Conservation (phyloP, 2,113 vertebrate species). For the Archilochus colubris region DNA sequence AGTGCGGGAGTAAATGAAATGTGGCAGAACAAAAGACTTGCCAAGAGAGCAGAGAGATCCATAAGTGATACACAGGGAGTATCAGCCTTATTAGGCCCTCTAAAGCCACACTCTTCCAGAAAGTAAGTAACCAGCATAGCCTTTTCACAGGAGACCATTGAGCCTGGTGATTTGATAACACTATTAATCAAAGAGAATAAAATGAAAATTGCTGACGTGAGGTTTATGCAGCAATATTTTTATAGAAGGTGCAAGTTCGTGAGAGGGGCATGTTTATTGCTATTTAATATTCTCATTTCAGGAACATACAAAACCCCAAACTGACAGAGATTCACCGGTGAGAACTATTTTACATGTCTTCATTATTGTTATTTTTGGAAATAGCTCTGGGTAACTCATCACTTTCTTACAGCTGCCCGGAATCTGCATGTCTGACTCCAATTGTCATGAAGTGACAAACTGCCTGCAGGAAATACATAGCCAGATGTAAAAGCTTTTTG, state of each 20-base stretch:
- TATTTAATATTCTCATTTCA: conserved; percentile 13
- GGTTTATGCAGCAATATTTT: neutral
- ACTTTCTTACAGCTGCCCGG: neutral
- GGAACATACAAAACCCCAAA: neutral
- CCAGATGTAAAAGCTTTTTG: neutral
- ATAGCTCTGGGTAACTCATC: neutral
- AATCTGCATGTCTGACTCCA: neutral
- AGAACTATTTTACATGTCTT: neutral
- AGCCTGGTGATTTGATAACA: neutral
- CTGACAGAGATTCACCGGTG: neutral
- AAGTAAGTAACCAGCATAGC: neutral
- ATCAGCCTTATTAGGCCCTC: conserved; percentile 62
- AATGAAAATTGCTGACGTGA: neutral
- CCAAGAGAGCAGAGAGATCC: conserved; percentile 31
- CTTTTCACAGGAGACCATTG: neutral
- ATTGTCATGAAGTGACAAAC: neutral
- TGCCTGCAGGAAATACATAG: neutral
- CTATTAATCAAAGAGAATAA: conserved; percentile 34
- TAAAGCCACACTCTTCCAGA: conserved; percentile 19
- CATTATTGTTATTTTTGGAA: conserved; percentile 2
- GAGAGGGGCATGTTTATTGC: neutral
- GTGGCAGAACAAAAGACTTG: conserved; percentile 60
- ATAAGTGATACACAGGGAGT: conserved; percentile 37
- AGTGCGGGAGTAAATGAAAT: conserved; percentile 60
- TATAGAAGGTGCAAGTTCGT: neutral